Conservation (phyloP, 2,113 vertebrate genomes). For the Brachionichthys hirsutus region DNA sequence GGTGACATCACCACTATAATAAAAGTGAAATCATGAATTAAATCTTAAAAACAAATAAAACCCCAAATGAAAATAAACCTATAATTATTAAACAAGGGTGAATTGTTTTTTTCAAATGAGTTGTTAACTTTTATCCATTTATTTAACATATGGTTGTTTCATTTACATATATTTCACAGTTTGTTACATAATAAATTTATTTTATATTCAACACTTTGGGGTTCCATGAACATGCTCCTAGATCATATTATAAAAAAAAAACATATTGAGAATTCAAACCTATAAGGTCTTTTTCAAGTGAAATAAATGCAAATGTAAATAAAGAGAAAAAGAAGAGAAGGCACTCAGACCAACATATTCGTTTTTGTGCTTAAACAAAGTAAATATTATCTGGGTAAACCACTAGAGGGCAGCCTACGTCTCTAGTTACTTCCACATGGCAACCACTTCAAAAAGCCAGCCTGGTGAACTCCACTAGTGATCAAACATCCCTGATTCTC, state of each 20-base stretch:
- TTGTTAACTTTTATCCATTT: neutral
- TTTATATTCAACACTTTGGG: slow-evolving; percentile 30
- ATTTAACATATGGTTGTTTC: neutral
- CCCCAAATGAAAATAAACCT: neutral
- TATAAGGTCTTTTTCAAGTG: slow-evolving; percentile 29
- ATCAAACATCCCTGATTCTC: slow-evolving; percentile 62
- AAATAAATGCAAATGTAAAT: slow-evolving; percentile 20
- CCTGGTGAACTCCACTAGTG: slow-evolving; percentile 41
- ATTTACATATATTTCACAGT: neutral
- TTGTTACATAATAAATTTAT: slow-evolving; percentile 5
- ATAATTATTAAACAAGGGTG: too few species aligned
- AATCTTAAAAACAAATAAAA: neutral
- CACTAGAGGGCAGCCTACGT: slow-evolving; percentile 55
- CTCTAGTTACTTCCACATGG: slow-evolving; percentile 29
- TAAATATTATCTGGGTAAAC: slow-evolving; percentile 7
- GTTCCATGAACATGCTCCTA: slow-evolving; percentile 6
- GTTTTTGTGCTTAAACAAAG: slow-evolving; percentile 21
- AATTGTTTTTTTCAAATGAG: neutral
- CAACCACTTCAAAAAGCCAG: slow-evolving; percentile 39
- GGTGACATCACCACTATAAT: neutral
- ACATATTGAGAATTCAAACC: slow-evolving; percentile 25
- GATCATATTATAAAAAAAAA: slow-evolving; percentile 9
- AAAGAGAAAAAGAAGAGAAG: slow-evolving; percentile 43
- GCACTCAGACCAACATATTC: slow-evolving; percentile 62
- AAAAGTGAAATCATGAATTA: neutral